Evolutionary conservation across 2,113 vertebrate species (phyloP), one percentile per base, ranked within the genome.

Genomic region (Galeopterus variegatus): DNA sequence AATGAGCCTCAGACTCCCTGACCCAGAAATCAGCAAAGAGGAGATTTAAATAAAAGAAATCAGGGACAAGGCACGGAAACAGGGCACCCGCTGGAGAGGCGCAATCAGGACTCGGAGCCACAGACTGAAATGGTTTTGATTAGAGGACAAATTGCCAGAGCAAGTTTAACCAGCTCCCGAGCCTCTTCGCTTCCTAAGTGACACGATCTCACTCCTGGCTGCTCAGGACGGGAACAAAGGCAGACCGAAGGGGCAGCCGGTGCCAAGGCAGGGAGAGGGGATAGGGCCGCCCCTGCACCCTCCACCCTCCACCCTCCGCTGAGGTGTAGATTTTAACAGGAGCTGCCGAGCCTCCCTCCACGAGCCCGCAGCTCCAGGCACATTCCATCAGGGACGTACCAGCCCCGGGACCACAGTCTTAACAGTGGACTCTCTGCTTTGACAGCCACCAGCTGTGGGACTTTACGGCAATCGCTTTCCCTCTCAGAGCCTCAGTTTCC

Each of bases 1-100:
- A 93, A 73, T 23, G 41, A 97, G 12, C 50, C 85, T 97, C 97
- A 82, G 36, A 93, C 67, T 95, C n/a, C 0, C 87, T 97, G 97
- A 98, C 98, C 97, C 92, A 96, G 96, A 98, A 98, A 98, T 98
- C 97, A 98, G 96, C 41, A 89, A 92, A 95, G 58, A 5, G 96
- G 94, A 95, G 70, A 97, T 96, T 97, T 97, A 97, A 98, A 48
- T 93, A 94, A 96, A 93, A 86, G 98, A 97, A 96, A 97, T 97
- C 97, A 97, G 96, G 52, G 73, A 96, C 86, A 94, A 93, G 10
- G 48, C 0, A 0, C 89, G 96, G 96, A 98, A 97, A 97, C 97
- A 92, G 98, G 97, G 97, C 72, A 36, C 97, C 97, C 70, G 92
- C 97, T 92, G 96, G 98, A 97, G 97, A 98, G 96, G 93, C 41